These are phyloP conservation scores for Tursiops truncatus DNA, from an alignment of 2,113 vertebrate genomes.

Conservation along the genomic window DNA sequence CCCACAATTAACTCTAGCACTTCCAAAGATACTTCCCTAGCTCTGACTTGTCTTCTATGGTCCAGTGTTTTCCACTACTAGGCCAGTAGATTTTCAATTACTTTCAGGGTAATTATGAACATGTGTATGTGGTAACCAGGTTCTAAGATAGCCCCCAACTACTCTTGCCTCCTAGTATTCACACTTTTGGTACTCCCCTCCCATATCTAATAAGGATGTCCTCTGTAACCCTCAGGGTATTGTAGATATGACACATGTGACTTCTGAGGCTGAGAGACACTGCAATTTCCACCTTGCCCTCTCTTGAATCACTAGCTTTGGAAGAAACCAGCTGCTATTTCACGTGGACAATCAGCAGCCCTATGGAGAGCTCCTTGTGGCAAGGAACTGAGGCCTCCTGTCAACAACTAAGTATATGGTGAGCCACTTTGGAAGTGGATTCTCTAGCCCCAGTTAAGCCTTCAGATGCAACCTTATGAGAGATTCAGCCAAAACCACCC, in stretches of 20 bases:
- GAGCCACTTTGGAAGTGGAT: background rate
- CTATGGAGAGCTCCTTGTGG: background rate
- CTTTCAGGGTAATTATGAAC: slow-evolving; percentile 16
- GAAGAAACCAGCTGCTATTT: slow-evolving; percentile 2
- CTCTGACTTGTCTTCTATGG: background rate
- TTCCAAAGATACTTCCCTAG: background rate
- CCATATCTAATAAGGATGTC: background rate
- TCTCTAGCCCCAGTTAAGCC: background rate
- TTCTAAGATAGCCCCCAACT: background rate
- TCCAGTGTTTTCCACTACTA: background rate
- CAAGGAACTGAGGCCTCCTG: background rate
- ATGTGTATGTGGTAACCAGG: background rate
- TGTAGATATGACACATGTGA: background rate
- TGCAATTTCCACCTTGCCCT: background rate
- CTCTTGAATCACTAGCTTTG: background rate
- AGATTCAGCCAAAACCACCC: background rate
- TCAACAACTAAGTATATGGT: background rate
- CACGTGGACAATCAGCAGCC: background rate
- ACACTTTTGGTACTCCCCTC: background rate
- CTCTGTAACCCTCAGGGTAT: background rate
- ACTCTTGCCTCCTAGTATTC: background rate
- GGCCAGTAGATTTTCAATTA: background rate
- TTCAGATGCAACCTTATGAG: background rate
- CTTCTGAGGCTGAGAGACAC: background rate
- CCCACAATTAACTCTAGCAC: background rate